Evolutionary conservation across 2,113 vertebrate species (phyloP).

Genomic region (Tamias sibiricus): DNA sequence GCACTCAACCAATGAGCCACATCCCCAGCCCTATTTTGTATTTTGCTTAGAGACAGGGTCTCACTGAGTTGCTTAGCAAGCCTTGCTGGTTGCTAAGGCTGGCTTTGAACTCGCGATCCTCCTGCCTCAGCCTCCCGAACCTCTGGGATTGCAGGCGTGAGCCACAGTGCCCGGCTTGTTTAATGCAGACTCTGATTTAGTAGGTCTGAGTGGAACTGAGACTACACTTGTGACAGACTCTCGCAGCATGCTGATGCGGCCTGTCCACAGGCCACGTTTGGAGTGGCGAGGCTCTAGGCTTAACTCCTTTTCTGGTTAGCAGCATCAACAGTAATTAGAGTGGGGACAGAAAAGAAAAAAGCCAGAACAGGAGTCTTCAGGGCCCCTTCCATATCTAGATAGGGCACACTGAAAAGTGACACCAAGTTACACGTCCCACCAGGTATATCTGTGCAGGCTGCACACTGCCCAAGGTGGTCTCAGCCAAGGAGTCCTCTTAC

Average conservation of each 20-base stretch:
- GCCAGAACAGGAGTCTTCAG: background rate
- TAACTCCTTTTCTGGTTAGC: background rate
- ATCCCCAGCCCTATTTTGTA: no score
- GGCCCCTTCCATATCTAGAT: no score
- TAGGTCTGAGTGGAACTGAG: no score
- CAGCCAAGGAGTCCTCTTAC: fast-evolving
- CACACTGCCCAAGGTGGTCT: background rate
- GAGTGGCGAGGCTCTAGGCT: background rate
- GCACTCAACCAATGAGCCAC: no score
- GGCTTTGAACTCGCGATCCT: no score
- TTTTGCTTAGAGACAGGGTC: no score
- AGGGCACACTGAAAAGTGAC: background rate
- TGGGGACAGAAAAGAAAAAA: background rate
- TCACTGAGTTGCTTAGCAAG: no score
- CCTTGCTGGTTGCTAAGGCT: no score
- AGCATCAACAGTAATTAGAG: background rate
- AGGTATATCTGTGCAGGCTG: background rate
- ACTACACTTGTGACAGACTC: background rate
- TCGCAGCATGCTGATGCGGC: fast-evolving
- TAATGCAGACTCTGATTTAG: background rate
- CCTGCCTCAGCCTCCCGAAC: no score
- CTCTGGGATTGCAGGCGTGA: no score
- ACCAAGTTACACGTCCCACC: background rate
- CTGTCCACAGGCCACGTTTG: no score
- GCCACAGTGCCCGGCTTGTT: no score